Evolutionary conservation across 2,888 invertebrate genomes (phyloP).

Genomic region (Epinotia bilunana): DNA sequence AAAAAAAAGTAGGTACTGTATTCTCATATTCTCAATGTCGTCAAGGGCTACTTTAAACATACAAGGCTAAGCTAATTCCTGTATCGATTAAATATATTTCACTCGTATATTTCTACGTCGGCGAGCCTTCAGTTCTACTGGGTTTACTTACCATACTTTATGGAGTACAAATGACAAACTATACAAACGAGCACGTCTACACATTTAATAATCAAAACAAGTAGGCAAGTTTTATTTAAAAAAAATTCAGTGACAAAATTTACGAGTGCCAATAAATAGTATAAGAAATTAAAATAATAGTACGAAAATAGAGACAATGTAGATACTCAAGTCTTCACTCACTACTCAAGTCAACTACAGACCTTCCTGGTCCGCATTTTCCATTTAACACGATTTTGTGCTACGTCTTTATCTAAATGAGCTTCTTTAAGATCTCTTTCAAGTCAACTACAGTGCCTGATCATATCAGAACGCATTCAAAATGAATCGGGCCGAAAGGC

Average conservation of each 20-base stretch:
- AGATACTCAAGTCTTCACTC: too few species aligned
- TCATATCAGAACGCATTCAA: background rate
- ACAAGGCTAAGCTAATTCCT: background rate
- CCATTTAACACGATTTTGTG: background rate
- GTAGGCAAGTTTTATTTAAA: too few species aligned
- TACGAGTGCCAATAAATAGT: too few species aligned
- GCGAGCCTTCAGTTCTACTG: background rate
- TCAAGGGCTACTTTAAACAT: slow-evolving; percentile 1
- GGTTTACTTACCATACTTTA: background rate
- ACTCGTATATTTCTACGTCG: background rate
- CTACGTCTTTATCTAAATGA: background rate
- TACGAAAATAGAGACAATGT: too few species aligned
- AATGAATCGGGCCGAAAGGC: background rate
- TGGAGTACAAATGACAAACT: background rate
- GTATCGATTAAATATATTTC: slow-evolving; percentile 17
- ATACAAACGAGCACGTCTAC: too few species aligned
- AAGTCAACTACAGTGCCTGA: background rate
- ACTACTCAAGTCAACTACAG: too few species aligned
- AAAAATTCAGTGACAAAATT: too few species aligned
- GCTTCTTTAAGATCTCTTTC: background rate
- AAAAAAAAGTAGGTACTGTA: too few species aligned
- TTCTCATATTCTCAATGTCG: too few species aligned
- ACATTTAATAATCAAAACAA: too few species aligned
- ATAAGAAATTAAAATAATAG: too few species aligned
- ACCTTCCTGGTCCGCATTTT: background rate